A percentile compares a stretch with the other conserved stretches of the same genome.
Evolutionary conservation across 2,113 vertebrate genomes (phyloP).

Genomic region (Baryphthengus martii): DNA sequence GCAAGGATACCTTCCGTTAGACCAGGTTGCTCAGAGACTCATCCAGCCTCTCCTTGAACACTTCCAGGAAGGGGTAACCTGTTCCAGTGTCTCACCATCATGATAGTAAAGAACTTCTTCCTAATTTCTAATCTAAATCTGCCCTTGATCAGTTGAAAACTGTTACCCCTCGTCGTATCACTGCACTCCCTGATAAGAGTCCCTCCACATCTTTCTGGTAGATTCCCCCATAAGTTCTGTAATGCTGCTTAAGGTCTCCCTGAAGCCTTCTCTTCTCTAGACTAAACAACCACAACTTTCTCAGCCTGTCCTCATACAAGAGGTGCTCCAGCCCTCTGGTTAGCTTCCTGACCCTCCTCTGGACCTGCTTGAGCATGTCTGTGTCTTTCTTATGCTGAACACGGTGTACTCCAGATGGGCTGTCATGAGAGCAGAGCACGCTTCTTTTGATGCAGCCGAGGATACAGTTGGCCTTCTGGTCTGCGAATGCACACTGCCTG

Average conservation of each 20-base stretch:
- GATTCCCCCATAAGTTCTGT: not conserved
- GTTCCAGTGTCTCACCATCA: too few species aligned
- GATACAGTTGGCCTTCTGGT: not conserved
- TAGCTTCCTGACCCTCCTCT: not conserved
- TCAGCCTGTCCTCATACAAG: too few species aligned
- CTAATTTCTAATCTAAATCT: too few species aligned
- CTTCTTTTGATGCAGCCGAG: not conserved
- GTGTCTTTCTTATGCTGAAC: not conserved
- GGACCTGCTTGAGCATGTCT: fast-evolving
- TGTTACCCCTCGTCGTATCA: not conserved
- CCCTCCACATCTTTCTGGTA: not conserved
- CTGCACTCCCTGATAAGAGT: not conserved
- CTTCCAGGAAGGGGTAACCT: fast-evolving
- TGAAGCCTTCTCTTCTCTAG: not conserved
- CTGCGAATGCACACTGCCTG: fast-evolving
- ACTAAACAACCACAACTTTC: too few species aligned
- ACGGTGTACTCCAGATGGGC: not conserved
- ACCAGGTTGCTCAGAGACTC: not conserved
- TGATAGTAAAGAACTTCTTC: too few species aligned
- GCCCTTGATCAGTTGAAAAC: not conserved
- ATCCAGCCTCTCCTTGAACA: not conserved
- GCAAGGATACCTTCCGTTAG: not conserved
- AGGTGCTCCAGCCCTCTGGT: not conserved
- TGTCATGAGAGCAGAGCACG: fast-evolving
- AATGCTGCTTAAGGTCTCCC: not conserved